Evolutionary conservation across 1,140 invertebrate species (phyloP).

Genomic region (Sarcophaga peregrina): DNA sequence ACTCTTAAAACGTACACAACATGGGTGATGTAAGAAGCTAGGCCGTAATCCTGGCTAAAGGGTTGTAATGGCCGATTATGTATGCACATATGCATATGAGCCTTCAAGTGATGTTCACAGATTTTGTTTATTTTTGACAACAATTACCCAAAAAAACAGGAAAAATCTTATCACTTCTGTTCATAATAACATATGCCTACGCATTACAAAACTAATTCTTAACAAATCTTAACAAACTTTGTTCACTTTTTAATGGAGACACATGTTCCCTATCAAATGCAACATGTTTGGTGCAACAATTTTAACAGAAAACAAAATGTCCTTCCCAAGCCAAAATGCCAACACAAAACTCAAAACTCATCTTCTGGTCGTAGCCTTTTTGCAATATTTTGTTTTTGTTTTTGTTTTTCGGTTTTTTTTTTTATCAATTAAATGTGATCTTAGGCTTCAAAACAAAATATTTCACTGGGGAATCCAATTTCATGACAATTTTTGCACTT

Average conservation of each 20-base stretch:
- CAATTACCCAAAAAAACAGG: too few relatives aligned
- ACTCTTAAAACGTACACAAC: too few relatives aligned
- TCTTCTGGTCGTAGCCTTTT: background rate
- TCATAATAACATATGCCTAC: background rate
- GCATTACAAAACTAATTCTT: background rate
- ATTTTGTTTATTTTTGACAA: too few relatives aligned
- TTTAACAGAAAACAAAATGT: background rate
- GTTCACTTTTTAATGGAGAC: background rate
- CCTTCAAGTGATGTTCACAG: too few relatives aligned
- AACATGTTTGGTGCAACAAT: background rate
- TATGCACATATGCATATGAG: too few relatives aligned
- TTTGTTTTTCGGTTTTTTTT: too few relatives aligned
- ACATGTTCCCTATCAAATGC: background rate
- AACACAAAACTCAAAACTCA: background rate
- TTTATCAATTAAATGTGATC: conserved; percentile 18
- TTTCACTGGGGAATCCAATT: background rate
- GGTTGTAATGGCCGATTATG: too few relatives aligned
- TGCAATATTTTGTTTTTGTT: too few relatives aligned
- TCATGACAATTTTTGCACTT: background rate
- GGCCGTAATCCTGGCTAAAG: too few relatives aligned
- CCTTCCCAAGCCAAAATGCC: too few relatives aligned
- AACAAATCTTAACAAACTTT: background rate
- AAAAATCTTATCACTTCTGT: too few relatives aligned
- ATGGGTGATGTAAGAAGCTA: too few relatives aligned
- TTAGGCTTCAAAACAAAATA: background rate